Conservation (phyloP, 2,888 invertebrate genomes). For the Apotomis betuletana region DNA sequence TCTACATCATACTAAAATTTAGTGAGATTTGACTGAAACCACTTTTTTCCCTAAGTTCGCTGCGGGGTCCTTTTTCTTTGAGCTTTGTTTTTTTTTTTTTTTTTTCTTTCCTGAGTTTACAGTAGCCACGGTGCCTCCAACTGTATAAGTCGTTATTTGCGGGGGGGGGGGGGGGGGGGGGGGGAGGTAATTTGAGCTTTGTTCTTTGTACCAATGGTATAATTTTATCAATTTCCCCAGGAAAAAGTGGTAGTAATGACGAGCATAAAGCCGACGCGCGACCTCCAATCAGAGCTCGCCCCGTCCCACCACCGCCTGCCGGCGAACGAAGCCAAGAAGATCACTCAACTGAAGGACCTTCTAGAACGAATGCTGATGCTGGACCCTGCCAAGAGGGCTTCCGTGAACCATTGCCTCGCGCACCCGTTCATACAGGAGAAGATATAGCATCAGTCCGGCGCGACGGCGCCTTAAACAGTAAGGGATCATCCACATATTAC, state of each 20-base stretch:
- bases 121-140: too few species aligned
- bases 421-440: slow-evolving; percentile 98
- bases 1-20: too few species aligned
- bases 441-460: slow-evolving; percentile 78
- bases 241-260: slow-evolving; percentile 98
- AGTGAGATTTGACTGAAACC: too few species aligned
- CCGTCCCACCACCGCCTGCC: slow-evolving; percentile 93
- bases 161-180: too few species aligned
- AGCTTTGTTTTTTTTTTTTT: too few species aligned
- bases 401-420: slow-evolving; percentile 96
- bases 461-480: neutral
- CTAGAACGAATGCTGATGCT: slow-evolving; percentile 95
- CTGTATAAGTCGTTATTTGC: too few species aligned
- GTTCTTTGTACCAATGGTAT: too few species aligned
- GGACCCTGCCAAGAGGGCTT: slow-evolving; percentile 95
- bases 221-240: slow-evolving; percentile 79
- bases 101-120: too few species aligned
- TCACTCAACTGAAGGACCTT: slow-evolving; percentile 95
- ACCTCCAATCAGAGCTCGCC: slow-evolving; percentile 93
- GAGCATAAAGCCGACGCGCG: slow-evolving; percentile 92
- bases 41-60: too few species aligned
- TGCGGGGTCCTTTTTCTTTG: too few species aligned
- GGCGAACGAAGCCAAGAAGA: slow-evolving; percentile 94
- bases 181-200: too few species aligned
- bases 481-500: too few species aligned